These are phyloP conservation scores for Dolichallabes microphthalmus DNA, from an alignment of 2,113 vertebrate species.

Conservation along the genomic window DNA sequence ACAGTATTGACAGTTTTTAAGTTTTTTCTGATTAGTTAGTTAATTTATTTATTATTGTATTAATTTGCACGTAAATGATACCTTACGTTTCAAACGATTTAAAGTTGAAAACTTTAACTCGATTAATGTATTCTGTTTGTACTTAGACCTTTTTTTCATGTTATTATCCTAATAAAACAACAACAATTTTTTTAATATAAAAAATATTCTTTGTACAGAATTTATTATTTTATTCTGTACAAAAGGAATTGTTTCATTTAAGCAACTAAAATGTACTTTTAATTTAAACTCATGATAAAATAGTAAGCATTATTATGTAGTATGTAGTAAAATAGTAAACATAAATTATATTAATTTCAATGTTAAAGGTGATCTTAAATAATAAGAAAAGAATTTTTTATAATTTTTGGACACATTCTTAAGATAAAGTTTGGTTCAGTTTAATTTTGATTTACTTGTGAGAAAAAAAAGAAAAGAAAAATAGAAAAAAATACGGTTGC, in stretches of 20 bases:
- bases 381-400: too few relatives aligned
- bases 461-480: neutral
- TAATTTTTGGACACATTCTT: neutral
- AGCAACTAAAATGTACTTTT: neutral
- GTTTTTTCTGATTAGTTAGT: neutral
- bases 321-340: neutral
- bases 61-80: neutral
- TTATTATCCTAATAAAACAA: neutral
- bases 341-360: neutral
- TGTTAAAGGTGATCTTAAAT: neutral
- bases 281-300: neutral
- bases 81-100: neutral
- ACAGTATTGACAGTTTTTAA: too few relatives aligned
- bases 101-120: neutral
- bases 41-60: neutral
- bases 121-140: neutral
- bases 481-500: conserved; percentile 43
- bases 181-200: too few relatives aligned
- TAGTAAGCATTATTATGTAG: neutral
- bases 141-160: neutral
- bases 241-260: neutral
- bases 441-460: neutral
- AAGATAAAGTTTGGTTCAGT: neutral
- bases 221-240: too few relatives aligned
- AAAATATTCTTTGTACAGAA: neutral